phyloP scores from a whole-genome alignment of 2,888 invertebrate genomes.

The Lasiommata megera region DNA sequence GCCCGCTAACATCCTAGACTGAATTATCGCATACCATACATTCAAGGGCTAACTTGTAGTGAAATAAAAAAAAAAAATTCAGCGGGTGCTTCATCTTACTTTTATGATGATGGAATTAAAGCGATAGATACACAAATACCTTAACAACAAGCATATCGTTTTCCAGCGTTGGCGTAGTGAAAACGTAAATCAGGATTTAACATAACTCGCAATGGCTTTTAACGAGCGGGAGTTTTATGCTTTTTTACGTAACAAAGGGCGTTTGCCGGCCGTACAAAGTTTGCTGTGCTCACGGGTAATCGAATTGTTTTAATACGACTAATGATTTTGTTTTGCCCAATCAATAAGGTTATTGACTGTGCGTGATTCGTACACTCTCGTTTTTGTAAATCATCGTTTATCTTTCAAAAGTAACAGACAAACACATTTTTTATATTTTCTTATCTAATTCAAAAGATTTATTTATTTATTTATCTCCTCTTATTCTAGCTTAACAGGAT shows the following conservation, averaged over 20 bases:
- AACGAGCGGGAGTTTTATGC: constrained; percentile 1
- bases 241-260: constrained; percentile 23
- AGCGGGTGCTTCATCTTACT: not conserved
- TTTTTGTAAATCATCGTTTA: not conserved
- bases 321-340: constrained; percentile 31
- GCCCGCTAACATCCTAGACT: no score
- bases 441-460: no score
- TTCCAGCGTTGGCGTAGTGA: not conserved
- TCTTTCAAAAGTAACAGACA: not conserved
- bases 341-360: constrained; percentile 26
- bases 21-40: no score
- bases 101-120: not conserved
- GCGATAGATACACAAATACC: not conserved
- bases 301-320: constrained; percentile 33
- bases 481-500: no score
- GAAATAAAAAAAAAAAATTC: no score
- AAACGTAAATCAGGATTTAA: constrained; percentile 1
- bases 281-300: constrained; percentile 27
- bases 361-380: constrained; percentile 1
- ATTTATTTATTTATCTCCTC: no score
- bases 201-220: constrained; percentile 7
- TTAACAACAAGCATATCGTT: not conserved
- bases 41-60: no score
- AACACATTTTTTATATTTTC: no score
- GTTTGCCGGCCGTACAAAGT: constrained; percentile 24